Evolutionary conservation across 1,140 invertebrate genomes (phyloP), one percentile per base, ranked within the genome.

Genomic region (Drosophila orena): DNA sequence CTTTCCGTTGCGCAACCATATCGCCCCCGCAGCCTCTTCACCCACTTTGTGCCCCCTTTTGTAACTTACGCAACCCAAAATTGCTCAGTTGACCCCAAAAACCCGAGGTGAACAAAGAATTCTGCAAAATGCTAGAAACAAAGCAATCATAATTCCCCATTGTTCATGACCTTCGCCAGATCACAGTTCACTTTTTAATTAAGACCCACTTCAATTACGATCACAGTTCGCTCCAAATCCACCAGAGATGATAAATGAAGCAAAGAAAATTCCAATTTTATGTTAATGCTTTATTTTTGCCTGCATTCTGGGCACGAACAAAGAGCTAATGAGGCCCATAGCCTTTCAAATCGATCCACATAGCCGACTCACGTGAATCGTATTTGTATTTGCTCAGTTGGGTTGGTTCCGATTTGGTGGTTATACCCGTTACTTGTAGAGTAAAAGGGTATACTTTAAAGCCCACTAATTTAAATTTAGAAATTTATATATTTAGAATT

Each of bases 211-310:
- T 77, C 72, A 76, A 72, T 79, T 84, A 77, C 75, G 70, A 76
- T 79, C 78, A 27, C 27, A 61, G 76, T 57, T 58, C 71, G 81
- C 72, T 85, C 76, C 69, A 70, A 77, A 84, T 84, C 68, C 59
- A 79, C 62, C 70, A 35, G 61, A 79, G 59, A 77, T 84, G 80
- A 84, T 85, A 84, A 84, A 84, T 84, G 80, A 84, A 55, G 56
- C 30, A 35, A 46, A 40, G 75, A 77, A 79, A 50, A 76, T 37
- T 47, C 30, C 50, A 64, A 64, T 68, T 77, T 77, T 34, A 56
- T 37, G 27, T 30, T 56, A 38, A 38, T 17, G 34, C 38, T 14
- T 55, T 10, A 38, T 20, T 15, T 46, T 54, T 55, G 64, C 62
- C 66, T 71, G 68, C 68, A 71, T 71, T 71, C 68, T 71, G 68